Conservation (phyloP, 2,888 invertebrate genomes). For the Axea sp. region DNA sequence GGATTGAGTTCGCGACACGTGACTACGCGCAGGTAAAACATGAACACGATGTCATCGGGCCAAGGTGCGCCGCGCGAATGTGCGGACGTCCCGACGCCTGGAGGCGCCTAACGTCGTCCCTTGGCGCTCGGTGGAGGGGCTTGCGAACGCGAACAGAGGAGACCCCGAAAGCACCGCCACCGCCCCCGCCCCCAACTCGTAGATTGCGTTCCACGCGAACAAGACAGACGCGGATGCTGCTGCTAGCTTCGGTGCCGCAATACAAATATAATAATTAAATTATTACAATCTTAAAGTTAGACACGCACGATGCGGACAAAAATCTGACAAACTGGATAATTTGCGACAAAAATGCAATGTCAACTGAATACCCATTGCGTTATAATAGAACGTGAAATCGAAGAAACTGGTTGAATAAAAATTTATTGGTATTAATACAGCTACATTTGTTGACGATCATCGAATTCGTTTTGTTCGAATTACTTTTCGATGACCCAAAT, state of each 20-base stretch:
- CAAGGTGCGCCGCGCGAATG: slow-evolving; percentile 77
- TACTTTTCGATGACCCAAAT: slow-evolving; percentile 29
- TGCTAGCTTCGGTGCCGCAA: slow-evolving; percentile 14
- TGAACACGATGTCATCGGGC: slow-evolving; percentile 73
- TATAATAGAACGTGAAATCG: too few relatives aligned
- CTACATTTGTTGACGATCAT: too few relatives aligned
- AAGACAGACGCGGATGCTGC: slow-evolving; percentile 29
- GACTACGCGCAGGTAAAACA: slow-evolving; percentile 57
- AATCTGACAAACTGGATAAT: too few relatives aligned
- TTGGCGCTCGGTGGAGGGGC: slow-evolving; percentile 64
- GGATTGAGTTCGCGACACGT: slow-evolving; percentile 59
- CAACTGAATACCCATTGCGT: too few relatives aligned
- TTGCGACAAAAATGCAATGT: too few relatives aligned
- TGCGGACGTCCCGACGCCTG: slow-evolving; percentile 73
- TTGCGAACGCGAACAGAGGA: slow-evolving; percentile 58
- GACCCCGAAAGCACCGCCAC: slow-evolving; percentile 52
- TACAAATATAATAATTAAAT: slow-evolving; percentile 9
- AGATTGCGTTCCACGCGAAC: slow-evolving; percentile 62
- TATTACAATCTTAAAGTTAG: too few relatives aligned
- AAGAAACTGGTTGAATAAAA: too few relatives aligned
- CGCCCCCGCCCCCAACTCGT: slow-evolving; percentile 57
- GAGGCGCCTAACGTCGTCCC: slow-evolving; percentile 67
- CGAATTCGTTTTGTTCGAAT: too few relatives aligned
- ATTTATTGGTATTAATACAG: too few relatives aligned
- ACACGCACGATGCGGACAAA: too few relatives aligned